These are phyloP conservation scores for Picus viridis DNA, from an alignment of 2,797 vertebrate species.

Conservation along the genomic window DNA sequence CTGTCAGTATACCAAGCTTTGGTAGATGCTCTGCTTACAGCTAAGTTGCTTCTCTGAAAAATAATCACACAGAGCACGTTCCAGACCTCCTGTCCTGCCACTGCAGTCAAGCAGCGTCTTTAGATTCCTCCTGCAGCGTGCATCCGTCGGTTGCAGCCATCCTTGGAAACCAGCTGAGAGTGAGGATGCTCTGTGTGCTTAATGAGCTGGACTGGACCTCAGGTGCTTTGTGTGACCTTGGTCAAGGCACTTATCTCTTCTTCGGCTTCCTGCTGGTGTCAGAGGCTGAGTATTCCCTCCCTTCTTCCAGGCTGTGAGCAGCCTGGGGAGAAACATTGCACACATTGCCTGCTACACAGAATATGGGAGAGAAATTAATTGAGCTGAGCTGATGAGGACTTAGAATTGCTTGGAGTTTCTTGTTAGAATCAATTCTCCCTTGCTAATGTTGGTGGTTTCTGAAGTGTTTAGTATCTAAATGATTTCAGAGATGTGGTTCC, in stretches of 20 bases:
- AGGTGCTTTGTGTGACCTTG: background rate
- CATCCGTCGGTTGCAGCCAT: background rate
- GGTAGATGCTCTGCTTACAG: background rate
- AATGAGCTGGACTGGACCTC: background rate
- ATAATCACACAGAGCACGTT: fast-evolving
- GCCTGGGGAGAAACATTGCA: background rate
- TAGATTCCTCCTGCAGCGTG: background rate
- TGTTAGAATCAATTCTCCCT: background rate
- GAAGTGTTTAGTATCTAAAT: background rate
- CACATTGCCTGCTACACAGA: background rate
- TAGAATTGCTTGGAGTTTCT: background rate
- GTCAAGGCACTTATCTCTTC: background rate
- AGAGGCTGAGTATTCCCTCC: background rate
- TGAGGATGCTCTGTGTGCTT: background rate
- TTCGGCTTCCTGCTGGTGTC: background rate
- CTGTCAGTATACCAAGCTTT: background rate
- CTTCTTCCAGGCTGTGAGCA: background rate
- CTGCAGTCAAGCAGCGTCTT: background rate
- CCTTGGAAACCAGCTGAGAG: background rate
- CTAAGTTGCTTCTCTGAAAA: background rate
- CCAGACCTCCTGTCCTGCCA: background rate
- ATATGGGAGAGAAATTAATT: background rate
- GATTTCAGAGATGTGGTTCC: background rate
- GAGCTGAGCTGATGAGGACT: background rate
- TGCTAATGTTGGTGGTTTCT: background rate